Base-by-base conservation (phyloP, 2,113 vertebrate species). In the Athene cunicularia region DNA sequence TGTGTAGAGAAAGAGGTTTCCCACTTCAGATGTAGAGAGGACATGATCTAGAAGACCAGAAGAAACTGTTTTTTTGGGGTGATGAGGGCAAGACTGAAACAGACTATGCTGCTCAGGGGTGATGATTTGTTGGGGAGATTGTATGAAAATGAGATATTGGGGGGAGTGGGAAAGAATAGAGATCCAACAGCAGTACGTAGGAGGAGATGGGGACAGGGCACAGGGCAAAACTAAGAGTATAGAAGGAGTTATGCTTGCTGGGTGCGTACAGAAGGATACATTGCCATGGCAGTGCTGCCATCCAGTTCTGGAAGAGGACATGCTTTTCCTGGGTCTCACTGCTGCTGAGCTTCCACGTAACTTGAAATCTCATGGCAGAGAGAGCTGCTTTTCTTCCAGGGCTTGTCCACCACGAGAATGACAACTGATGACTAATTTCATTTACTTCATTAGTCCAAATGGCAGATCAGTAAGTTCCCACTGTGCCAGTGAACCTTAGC, bases 221-320 rank as follows among this genome's bases (percentile, higher is more conserved):
- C 11, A 66, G 43, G 35, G 7, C n/a, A 72, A 33, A 76, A 47
- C 7, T 45, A 41, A 41, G 43, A 30, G 26, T 37, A 4, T 23
- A 15, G 64, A n/a, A 80, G 49, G 9, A 70, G 9, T 73, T 35
- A 14, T 0, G 1, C n/a, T 74, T 81, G 32, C 33, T 0, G 0
- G 28, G 3, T 63, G 5, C 41, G 19, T 60, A 49, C 8, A 55
- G 50, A n/a, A 77, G 14, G 20, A 13, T 26, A 10, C 6, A 2
- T 58, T 66, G 50, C 11, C 11, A 8, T 3, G 4, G 55, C 50
- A 74, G 30, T 60, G 45, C 33, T 73, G 12, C 72, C 3, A 2
- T 74, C 33, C 35, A 16, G 26, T 5, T 74, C 28, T 92, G 56
- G 47, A 90, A 82, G 27, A 74, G 21, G n/a, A 50, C 2, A 0